Evolutionary conservation across 1,140 invertebrate genomes (phyloP).

Genomic region (Oedothorax gibbosus): DNA sequence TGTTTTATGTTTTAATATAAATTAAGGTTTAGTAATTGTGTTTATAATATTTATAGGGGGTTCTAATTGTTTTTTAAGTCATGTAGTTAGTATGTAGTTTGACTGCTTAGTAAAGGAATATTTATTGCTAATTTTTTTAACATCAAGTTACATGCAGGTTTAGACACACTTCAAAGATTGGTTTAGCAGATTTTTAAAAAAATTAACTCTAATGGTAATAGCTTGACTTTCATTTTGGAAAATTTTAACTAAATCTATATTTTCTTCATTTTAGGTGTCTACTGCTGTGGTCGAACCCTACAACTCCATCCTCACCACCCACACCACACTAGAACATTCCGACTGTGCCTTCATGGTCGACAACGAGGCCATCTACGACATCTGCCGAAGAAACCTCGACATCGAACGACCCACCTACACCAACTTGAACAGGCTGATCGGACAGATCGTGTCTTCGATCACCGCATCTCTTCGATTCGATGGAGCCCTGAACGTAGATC

Average conservation of each 20-base stretch:
- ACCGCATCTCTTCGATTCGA: conserved; percentile 79
- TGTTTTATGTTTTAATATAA: no score
- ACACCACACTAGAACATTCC: conserved; percentile 69
- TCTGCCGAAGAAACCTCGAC: conserved; percentile 87
- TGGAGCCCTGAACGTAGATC: conserved; percentile 78
- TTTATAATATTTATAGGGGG: no score
- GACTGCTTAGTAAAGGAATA: no score
- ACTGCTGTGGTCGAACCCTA: conserved; percentile 70
- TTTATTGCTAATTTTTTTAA: no score
- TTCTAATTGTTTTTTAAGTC: background rate
- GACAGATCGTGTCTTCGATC: conserved; percentile 74
- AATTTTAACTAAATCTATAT: background rate
- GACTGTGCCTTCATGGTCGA: conserved; percentile 77
- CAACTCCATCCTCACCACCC: conserved; percentile 69
- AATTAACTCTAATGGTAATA: no score
- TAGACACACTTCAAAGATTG: no score
- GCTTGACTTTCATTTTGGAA: background rate
- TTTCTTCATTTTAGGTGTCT: conserved; percentile 70
- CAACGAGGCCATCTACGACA: conserved; percentile 92
- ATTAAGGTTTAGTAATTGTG: no score
- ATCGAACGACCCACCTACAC: conserved; percentile 88
- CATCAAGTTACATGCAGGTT: no score
- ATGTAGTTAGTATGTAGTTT: no score
- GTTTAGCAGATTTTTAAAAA: no score
- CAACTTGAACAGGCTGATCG: conserved; percentile 73